These are phyloP conservation scores for Eurypyga helias DNA, from an alignment of 2,113 vertebrate genomes.

Conservation along the genomic window DNA sequence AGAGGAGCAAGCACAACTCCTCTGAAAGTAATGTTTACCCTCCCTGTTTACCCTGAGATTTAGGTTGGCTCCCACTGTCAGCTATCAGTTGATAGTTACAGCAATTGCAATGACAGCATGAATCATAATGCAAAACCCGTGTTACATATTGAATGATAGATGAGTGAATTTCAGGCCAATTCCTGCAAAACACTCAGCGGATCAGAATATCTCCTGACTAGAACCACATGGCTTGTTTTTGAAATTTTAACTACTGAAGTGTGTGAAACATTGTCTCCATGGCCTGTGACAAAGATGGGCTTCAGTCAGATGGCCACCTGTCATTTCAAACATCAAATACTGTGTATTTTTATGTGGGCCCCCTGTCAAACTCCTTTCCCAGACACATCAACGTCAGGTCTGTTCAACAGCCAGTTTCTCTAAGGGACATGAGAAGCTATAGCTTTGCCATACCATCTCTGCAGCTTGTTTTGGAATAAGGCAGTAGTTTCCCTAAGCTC, in stretches of 20 bases:
- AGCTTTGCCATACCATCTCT: neutral
- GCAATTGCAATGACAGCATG: neutral
- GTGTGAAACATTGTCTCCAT: neutral
- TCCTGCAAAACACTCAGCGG: neutral
- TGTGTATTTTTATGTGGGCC: neutral
- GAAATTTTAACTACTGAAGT: neutral
- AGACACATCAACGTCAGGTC: neutral
- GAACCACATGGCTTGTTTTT: neutral
- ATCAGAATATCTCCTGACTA: neutral
- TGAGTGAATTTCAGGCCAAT: neutral
- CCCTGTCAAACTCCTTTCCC: neutral
- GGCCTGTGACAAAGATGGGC: neutral
- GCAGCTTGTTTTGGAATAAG: neutral
- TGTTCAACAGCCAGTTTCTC: neutral
- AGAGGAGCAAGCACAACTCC: neutral
- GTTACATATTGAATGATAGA: slow-evolving; percentile 16
- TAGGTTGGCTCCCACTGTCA: neutral
- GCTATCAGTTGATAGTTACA: neutral
- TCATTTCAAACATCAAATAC: slow-evolving; percentile 3
- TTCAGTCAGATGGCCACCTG: neutral
- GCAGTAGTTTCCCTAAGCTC: neutral
- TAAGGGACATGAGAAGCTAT: neutral
- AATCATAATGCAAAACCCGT: slow-evolving; percentile 47
- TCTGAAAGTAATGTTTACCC: neutral
- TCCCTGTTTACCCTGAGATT: neutral